Evolutionary conservation across 2,797 vertebrate species (phyloP).

Genomic region (Alectoris magna): DNA sequence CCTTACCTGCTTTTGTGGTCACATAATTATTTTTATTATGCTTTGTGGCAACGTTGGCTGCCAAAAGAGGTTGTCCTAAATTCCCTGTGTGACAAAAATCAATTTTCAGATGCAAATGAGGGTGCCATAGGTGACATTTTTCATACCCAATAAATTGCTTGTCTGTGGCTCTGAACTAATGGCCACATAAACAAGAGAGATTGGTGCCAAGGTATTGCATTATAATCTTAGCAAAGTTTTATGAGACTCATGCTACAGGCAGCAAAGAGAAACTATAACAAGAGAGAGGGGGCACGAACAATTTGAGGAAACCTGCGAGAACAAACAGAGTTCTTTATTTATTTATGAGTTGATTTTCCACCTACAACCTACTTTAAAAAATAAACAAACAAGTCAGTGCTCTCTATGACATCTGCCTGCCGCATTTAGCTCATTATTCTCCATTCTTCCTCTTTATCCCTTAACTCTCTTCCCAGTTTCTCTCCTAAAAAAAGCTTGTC

Average conservation of each 20-base stretch:
- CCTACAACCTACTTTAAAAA: not conserved
- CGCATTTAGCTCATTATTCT: not conserved
- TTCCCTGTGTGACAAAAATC: constrained; percentile 80
- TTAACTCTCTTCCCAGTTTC: not conserved
- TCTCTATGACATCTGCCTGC: not conserved
- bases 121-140: constrained; percentile 77
- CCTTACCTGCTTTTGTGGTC: constrained; percentile 59
- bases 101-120: constrained; percentile 82
- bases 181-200: constrained; percentile 77
- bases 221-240: constrained; percentile 57
- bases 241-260: not conserved
- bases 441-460: not conserved
- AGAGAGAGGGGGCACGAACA: not conserved
- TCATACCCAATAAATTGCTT: constrained; percentile 78
- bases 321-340: not conserved
- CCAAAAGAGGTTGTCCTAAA: constrained; percentile 75
- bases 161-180: constrained; percentile 80
- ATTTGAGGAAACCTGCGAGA: constrained; percentile 1
- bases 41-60: constrained; percentile 61
- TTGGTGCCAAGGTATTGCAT: constrained; percentile 63
- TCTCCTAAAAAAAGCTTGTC: not conserved
- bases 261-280: not conserved
- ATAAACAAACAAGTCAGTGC: not conserved
- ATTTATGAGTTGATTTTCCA: not conserved
- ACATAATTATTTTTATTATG: constrained; percentile 79